Evolutionary conservation across 2,113 vertebrate species (phyloP).

Genomic region (Eurystomus gularis): DNA sequence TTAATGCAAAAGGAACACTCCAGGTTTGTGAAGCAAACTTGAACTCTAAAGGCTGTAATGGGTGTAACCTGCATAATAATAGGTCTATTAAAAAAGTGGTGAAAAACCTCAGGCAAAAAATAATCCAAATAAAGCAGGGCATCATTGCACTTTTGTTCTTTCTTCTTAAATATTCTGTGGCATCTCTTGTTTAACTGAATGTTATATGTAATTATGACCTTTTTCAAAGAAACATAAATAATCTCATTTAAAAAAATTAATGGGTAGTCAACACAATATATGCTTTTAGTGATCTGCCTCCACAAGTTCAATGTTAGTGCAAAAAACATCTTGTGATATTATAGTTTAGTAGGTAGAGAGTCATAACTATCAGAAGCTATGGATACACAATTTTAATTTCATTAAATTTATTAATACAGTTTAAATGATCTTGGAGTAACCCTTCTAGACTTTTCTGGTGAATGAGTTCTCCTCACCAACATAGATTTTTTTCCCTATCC

Average conservation of each 20-base stretch:
- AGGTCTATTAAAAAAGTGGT: background rate
- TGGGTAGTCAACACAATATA: background rate
- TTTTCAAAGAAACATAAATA: background rate
- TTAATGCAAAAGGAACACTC: background rate
- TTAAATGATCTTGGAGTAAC: background rate
- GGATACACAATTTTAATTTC: background rate
- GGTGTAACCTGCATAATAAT: background rate
- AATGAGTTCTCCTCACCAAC: background rate
- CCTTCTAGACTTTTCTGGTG: background rate
- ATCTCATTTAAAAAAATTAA: background rate
- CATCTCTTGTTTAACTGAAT: background rate
- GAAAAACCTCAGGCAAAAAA: background rate
- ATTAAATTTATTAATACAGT: background rate
- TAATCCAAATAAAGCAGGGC: background rate
- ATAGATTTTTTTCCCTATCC: background rate
- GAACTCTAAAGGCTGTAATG: background rate
- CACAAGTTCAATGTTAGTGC: background rate
- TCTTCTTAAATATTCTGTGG: background rate
- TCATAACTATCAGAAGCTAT: background rate
- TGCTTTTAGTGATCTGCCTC: background rate
- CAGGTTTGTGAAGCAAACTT: background rate
- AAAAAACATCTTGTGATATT: background rate
- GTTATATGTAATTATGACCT: background rate
- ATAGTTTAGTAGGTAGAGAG: background rate
- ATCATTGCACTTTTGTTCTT: background rate